Evolutionary conservation across 2,888 invertebrate genomes (phyloP), one percentile per base, ranked within the genome.

Genomic region (Drosophila eohydei): DNA sequence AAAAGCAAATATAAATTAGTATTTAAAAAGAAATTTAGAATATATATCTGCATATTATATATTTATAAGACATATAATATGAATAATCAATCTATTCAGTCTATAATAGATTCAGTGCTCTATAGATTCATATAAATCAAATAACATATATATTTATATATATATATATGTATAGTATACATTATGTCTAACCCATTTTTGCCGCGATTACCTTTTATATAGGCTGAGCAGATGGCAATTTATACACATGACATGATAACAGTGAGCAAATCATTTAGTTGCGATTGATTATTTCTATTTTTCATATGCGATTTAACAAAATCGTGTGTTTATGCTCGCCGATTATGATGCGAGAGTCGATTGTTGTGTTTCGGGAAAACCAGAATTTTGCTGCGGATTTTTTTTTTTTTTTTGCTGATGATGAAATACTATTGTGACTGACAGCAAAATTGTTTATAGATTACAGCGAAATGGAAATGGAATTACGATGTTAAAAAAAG

Each of bases 381-480:
- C n/a, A 36, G 59, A 56, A 52, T 30, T 32, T 8, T 6, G 32
- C 12, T 11, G 26, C 26, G 21, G 6, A 11, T 50, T 12, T 32
- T n/a, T 30, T 48, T 12, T 32, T 40, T 11, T 63, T 30, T 46
- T 26, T 50, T n/a, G 16, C 16, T 50, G 41, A 54, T 69, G 60
- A 70, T 70, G 55, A 55, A 69, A 59, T 55, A 28, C n/a, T 36
- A 50, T 54, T 40, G 43, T 51, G 52, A n/a, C 44, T 21, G 36
- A 11, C 48, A 32, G 38, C 14, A 34, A 26, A 56, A 30, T 11
- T 55, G 41, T 64, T 56, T 52, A 56, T 40, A 56, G 71, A 71
- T 71, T 71, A 64, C 54, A 56, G 50, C 62, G 57, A 61, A 62
- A 54, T 54, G 62, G 40, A 71, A 71, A 62, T 62, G 66, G 48